Base-by-base conservation (phyloP, 2,888 invertebrate species). In the Hymenopus coronatus region DNA sequence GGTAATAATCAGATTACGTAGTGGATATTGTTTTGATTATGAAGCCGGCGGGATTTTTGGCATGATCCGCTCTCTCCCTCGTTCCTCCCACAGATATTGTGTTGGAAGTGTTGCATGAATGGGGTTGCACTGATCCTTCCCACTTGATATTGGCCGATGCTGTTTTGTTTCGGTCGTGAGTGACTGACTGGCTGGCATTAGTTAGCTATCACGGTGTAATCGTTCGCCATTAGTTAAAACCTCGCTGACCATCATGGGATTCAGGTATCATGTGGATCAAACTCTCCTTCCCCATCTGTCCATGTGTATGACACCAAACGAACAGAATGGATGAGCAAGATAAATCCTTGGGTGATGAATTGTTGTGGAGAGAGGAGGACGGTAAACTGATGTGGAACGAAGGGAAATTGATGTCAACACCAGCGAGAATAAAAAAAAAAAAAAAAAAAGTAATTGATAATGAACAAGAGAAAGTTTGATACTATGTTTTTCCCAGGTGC, bases 161-260 rank as follows among this genome's bases (percentile, higher is more conserved):
- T 70, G 54, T 70, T 70, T 70, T 70, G 54, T 70, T 70, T 70
- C 54, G 25, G 54, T 20, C 15, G 54, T 27, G 30, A 30, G 54
- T 27, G 30, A 30, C 28, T 84, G 84, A 84, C 84, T 84, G 84
- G 30, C 84, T 25, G 20, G 86, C 81, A 28, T 86, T 86, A 86
- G 86, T 86, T 86, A 86, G 86, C 82, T 30, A 87, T 87, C 87
- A 87, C 33, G 30, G n/a, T 82, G 40, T 87, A 87, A 87, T 87
- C 87, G 87, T 87, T 33, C 14, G 87, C 87, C 87, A 87, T 87
- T 87, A 87, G 87, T 87, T 87, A 87, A 87, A 87, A 87, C 82
- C 87, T 87, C 30, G n/a, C 87, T 30, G 30, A 87, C 86, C 86
- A 86, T 86, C 86, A 86, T 81, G 81, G 86, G 81, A 86, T 81